A percentile compares a stretch with the other conserved stretches of the same genome.
Evolutionary conservation across 2,113 vertebrate species (phyloP).

Genomic region (Planiliza haematocheilus): DNA sequence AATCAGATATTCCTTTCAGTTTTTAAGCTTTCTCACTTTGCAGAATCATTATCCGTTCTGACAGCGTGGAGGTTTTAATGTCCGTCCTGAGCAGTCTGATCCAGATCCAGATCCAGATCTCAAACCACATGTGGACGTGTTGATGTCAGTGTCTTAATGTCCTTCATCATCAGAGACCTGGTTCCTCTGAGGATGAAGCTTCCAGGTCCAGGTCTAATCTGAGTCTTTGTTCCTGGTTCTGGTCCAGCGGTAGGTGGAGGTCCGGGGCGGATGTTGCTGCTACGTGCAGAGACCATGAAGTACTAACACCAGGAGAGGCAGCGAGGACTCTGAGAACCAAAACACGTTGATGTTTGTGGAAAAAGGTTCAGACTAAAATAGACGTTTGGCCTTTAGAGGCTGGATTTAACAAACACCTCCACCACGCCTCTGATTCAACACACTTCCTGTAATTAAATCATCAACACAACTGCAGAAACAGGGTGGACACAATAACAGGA

Average conservation of each 20-base stretch:
- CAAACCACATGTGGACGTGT: too few relatives aligned
- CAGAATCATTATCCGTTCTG: too few relatives aligned
- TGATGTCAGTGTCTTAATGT: neutral
- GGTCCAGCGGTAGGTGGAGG: too few relatives aligned
- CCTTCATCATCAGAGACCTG: too few relatives aligned
- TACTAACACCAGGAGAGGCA: conserved; percentile 4
- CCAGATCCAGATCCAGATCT: too few relatives aligned
- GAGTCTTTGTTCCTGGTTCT: too few relatives aligned
- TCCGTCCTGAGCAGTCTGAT: too few relatives aligned
- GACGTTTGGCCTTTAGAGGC: conserved; percentile 55
- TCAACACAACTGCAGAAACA: neutral
- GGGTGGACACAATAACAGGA: conserved; percentile 55
- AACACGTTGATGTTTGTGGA: conserved; percentile 40
- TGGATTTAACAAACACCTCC: conserved; percentile 51
- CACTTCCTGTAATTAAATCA: conserved; percentile 54
- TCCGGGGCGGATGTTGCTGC: neutral
- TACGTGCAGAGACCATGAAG: neutral
- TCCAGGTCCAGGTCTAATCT: too few relatives aligned
- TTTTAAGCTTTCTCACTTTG: too few relatives aligned
- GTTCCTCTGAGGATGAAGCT: too few relatives aligned
- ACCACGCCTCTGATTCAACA: conserved; percentile 53
- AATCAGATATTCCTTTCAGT: too few relatives aligned
- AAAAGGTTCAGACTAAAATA: conserved; percentile 41
- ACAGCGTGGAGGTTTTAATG: too few relatives aligned
- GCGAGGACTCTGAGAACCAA: conserved; percentile 31